Base-by-base conservation (phyloP, 2,113 vertebrate genomes). In the Hemicordylus capensis region DNA sequence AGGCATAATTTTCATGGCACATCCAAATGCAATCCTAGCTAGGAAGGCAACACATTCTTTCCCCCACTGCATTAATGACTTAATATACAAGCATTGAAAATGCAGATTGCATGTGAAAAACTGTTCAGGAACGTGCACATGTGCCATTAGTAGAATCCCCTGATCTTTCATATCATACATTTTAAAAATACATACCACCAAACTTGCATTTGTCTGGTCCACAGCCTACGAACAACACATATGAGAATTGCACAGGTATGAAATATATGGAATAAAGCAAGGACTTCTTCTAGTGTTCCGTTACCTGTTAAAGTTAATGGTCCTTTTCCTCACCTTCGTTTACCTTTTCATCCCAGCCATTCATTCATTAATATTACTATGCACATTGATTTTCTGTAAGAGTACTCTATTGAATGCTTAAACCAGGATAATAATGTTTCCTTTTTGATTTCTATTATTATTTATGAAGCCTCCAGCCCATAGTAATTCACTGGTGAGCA, bases 1-100 rank as follows among this genome's bases (percentile, higher is more conserved):
- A 85, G 74, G 39, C 66, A 81, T 54, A 88, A 85, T 91, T 89
- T 48, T 82, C 66, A 59, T 81, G 59, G 66, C 73, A 80, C 10
- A 89, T 78, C 34, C 80, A 75, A 92, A 83, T 67, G 6, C 26
- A 86, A 80, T 87, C 81, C 70, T 73, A 79, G 2, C 54, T 86
- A 6, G 24, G 74, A 1, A 54, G 44, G 11, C 15, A 86, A 78
- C 1, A 78, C 8, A 48, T 2, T 85, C 2, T 56, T 88, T 89
- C 69, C 67, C n/a, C 64, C 75, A 44, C 1, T 67, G 3, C 42
- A 76, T 20, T 88, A 82, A 91, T 84, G 66, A 59, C 69, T 67
- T 79, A 63, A 73, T 37, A 31, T 12, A 79, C 15, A 63, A 61
- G 64, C 28, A 28, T 31, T 76, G 51, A 67, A 90, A 86, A 7